Evolutionary conservation across 23 tunicate species (phyloP).

Genomic region (Trididemnum clinides): DNA sequence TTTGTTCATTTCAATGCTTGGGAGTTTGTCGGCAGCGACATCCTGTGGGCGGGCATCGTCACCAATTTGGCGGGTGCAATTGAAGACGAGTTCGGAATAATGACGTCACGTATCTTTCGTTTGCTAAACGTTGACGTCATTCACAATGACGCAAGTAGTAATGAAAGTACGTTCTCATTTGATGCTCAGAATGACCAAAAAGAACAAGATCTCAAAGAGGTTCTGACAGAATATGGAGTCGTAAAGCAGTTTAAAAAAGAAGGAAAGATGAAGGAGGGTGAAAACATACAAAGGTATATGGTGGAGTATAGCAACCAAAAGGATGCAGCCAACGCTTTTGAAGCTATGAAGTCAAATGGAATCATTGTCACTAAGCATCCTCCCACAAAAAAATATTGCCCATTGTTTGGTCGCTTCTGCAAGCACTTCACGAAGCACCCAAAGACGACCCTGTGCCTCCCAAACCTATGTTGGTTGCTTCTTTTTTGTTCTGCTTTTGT

Average conservation of each 20-base stretch:
- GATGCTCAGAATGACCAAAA: neutral
- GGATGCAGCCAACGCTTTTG: slow-evolving; percentile 26
- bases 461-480: slow-evolving; percentile 69
- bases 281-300: neutral
- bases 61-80: slow-evolving; percentile 46
- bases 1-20: slow-evolving; percentile 75
- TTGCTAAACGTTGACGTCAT: neutral
- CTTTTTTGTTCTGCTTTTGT: slow-evolving; percentile 15
- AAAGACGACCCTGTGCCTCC: slow-evolving; percentile 45
- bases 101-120: slow-evolving; percentile 56
- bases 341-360: neutral
- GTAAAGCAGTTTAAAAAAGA: neutral
- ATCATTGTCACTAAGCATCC: too few relatives aligned
- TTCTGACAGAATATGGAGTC: slow-evolving; percentile 26
- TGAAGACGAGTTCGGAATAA: slow-evolving; percentile 54
- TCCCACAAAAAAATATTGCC: too few relatives aligned
- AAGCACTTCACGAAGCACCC: slow-evolving; percentile 61
- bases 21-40: slow-evolving; percentile 74
- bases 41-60: slow-evolving; percentile 73
- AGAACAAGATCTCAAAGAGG: neutral
- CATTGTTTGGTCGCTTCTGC: neutral
- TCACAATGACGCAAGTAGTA: neutral
- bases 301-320: neutral
- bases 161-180: neutral
- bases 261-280: slow-evolving; percentile 13